Evolutionary conservation across 2,797 vertebrate species (phyloP), one percentile per base, ranked within the genome.

Genomic region (Parauchenoglanis punctatus): DNA sequence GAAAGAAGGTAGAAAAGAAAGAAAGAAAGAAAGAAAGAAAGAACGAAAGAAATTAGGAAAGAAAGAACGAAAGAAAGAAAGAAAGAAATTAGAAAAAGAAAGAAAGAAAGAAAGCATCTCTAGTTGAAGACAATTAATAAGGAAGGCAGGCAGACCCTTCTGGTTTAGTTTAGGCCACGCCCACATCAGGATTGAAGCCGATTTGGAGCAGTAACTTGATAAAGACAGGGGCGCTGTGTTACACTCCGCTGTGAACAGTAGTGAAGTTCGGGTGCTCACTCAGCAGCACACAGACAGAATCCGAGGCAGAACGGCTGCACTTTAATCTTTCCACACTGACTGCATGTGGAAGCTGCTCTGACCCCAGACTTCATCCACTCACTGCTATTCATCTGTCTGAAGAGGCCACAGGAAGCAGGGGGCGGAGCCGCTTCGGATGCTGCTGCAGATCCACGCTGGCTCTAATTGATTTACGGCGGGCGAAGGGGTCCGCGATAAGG

Each of bases 361-460:
- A 80, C 18, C 31, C 77, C 77, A 40, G 54, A 80, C 31, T 59
- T 25, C 0, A 28, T 58, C 56, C 31, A 13, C 54, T 80, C 31
- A 7, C 54, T 59, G 56, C 77, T 59, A 80, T 80, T 59, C 31
- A 40, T 80, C 4, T 80, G 77, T 59, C 77, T 80, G 56, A 17
- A 40, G 54, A 2, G 7, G 31, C 75, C 15, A 18, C 20, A 3
- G 77, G 56, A 13, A 23, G 77, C 54, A 23, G 56, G 58, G 58
- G 58, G 5, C 35, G 1, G 58, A n/a, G 35, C 77, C 13, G 31
- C 56, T 61, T 44, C 3, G 12, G 56, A 78, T 81, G 61, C 58
- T 18, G 75, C 52, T 18, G 17, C 75, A 56, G n/a, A 78, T 31
- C 44, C 44, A n/a, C 44, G 4, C 76, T 31, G n/a, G n/a, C 28